Evolutionary conservation across 2,888 invertebrate genomes (phyloP), one percentile per base, ranked within the genome.

Genomic region (Andricus quercusramuli): DNA sequence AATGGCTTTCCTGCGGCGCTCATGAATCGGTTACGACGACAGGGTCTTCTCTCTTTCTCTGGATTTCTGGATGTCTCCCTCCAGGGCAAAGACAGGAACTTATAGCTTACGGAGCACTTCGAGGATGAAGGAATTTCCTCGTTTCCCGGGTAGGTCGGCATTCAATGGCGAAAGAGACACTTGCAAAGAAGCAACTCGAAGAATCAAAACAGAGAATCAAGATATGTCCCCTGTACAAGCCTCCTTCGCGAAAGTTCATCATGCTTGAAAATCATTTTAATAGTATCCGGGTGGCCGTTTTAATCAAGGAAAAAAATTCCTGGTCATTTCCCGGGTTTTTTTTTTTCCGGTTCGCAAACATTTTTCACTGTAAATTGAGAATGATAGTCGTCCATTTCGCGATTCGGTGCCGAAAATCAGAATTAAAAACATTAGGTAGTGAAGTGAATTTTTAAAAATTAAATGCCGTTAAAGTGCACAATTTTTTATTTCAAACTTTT

Each of bases 21-120:
- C 32, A 59, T 59, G 74, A 37, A 51, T 56, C 74, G 74, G 74
- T 56, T 74, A 74, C 51, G 74, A 56, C 74, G 74, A 74, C 74
- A 74, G 29, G 74, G 20, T 41, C 67, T 67, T 41, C 22, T 64
- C 29, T 64, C 64, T 17, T 64, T 64, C 25, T 67, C 29, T 59
- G 11, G 29, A 25, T 74, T 51, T 41, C 74, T 74, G 32, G 17
- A 13, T 74, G 29, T 74, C 56, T 51, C 25, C 9, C 44, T 51
- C 25, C 8, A 13, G 32, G 20, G 20, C 51, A 74, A 59, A 56
- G 51, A 32, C 74, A 56, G 74, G 15, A 56, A 59, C 74, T 6
- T 56, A 51, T 25, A 74, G 56, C 56, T 56, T 74, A 51, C 47
- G 47, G 51, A 51, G 51, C 29, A 56, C 56, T 11, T 59, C 41